These are phyloP conservation scores for Pandemis corylana DNA, from an alignment of 2,888 invertebrate genomes.

Conservation along the genomic window DNA sequence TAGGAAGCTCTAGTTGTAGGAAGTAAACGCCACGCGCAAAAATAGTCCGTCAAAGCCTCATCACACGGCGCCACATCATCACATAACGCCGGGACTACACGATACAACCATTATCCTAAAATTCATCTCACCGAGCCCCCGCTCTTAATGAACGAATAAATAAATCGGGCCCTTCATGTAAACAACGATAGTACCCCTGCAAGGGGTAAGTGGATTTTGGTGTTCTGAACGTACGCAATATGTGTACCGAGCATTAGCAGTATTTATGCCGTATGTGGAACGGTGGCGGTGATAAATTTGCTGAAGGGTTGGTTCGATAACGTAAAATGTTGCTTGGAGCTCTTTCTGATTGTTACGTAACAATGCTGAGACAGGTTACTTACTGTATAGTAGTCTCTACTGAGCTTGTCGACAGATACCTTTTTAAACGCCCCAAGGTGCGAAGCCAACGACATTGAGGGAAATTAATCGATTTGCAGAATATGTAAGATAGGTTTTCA, in stretches of 20 bases:
- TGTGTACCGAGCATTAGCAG: constrained; percentile 54
- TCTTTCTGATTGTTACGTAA: not conserved
- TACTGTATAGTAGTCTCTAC: too few species aligned
- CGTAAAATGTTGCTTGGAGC: not conserved
- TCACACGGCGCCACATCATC: constrained; percentile 27
- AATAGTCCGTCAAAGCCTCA: constrained; percentile 17
- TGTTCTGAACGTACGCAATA: constrained; percentile 73
- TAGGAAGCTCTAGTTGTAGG: not conserved
- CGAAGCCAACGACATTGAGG: too few species aligned
- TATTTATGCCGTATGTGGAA: constrained; percentile 31
- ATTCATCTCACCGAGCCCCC: constrained; percentile 79
- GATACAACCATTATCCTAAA: constrained; percentile 76
- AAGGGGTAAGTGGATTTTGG: constrained; percentile 85
- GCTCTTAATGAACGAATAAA: constrained; percentile 82
- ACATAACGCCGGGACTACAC: constrained; percentile 52
- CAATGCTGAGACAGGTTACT: not conserved
- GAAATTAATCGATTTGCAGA: too few species aligned
- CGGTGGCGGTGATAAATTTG: constrained; percentile 28
- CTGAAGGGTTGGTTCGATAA: constrained; percentile 37
- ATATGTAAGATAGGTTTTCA: too few species aligned
- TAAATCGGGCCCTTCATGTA: constrained; percentile 82
- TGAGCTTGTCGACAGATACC: too few species aligned
- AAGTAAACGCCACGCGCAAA: constrained; percentile 19
- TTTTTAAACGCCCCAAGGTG: too few species aligned
- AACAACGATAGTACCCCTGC: constrained; percentile 75